phyloP scores from a whole-genome alignment of 2,888 invertebrate species.

The Tyria jacobaeae region DNA sequence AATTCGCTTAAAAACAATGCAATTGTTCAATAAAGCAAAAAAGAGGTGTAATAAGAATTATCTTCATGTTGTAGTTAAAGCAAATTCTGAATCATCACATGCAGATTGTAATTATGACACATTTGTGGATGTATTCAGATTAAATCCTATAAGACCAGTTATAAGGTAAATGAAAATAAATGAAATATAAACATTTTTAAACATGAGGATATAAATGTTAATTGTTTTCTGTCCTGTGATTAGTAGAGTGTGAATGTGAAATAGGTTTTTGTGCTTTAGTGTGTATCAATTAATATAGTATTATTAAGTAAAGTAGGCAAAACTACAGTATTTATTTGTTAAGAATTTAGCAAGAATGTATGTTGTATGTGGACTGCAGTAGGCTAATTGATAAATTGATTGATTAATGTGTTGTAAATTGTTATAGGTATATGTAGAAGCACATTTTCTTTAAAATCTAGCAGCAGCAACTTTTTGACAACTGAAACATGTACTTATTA shows the following conservation, averaged over 20 bases:
- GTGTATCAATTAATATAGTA: background rate
- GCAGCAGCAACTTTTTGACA: background rate
- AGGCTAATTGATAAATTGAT: too few relatives aligned
- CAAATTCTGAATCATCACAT: background rate
- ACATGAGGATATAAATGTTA: background rate
- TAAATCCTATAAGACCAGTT: constrained; percentile 63
- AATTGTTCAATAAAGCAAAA: constrained; percentile 61
- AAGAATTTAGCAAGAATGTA: background rate
- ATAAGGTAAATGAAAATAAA: background rate
- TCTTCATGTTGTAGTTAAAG: background rate
- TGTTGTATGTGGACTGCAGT: too few relatives aligned
- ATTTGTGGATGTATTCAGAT: constrained; percentile 64
- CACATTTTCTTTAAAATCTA: background rate
- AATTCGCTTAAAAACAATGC: constrained; percentile 46
- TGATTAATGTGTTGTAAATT: too few relatives aligned
- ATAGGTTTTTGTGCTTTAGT: background rate
- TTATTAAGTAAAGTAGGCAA: background rate
- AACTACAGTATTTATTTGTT: background rate
- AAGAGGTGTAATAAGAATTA: constrained; percentile 40
- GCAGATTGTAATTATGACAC: constrained; percentile 49
- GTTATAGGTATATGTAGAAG: background rate
- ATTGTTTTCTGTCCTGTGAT: background rate
- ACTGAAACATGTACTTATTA: too few relatives aligned
- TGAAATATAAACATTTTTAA: too few relatives aligned
- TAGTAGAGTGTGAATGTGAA: background rate